Base-by-base conservation (phyloP, 2,113 vertebrate genomes). In the Triplophysa siluroides region DNA sequence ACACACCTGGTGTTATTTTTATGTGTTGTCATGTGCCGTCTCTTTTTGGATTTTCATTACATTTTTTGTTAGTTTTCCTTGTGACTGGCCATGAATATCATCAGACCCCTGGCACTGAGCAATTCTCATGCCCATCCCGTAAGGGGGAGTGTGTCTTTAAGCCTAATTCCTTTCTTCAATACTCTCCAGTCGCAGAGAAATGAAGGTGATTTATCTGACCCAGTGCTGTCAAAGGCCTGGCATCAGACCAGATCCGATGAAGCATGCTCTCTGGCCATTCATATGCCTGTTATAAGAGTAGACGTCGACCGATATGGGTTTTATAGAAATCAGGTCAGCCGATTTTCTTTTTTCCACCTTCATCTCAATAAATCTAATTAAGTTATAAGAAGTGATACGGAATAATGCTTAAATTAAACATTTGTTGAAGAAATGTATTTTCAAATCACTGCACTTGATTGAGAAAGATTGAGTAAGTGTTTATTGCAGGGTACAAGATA, bases 201-300 rank as follows among this genome's bases (percentile, higher is more conserved):
- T 72, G 70, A 56, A 83, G 67, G 73, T 69, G 84, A 86, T 86
- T 83, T 86, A 86, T 86, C 76, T 69, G 50, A 64, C 65, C 54
- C 76, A 70, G 29, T 13, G 75, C 54, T 60, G 76, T 83, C 81
- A 84, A 83, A 83, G 80, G 26, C 45, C 64, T 87, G 86, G 86
- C 84, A 76, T 56, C 16, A 47, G 19, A 79, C 76, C 84, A 84
- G 79, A 63, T 23, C 66, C 81, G 80, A 79, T 70, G 78, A 81
- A 56, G 66, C 74, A 50, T 52, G 61, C 56, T 70, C 29, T 75
- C 43, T 76, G 76, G 50, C 50, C 69, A 29, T 79, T 75, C 73
- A 66, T 86, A 76, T 84, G 77, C 76, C 81, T 78, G 79, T 60
- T 65, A 84, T 86, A 84, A 84, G 3, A 29, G 4, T 29, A 4